Conservation (phyloP, 2,113 vertebrate species). For the pig (Sus scrofa) region T2T-Sscrofa CM000817.6:145978501-145979000, state of each 20-base stretch:
- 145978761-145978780: not conserved
- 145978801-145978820: not conserved
- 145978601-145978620: not conserved
- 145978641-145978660: not conserved
- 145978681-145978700: not conserved
- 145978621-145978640: not conserved
- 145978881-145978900: too few relatives aligned
- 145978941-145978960: not conserved
- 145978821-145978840: not conserved
- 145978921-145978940: too few relatives aligned
- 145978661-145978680: not conserved
- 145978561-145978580: not conserved
- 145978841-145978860: not conserved
- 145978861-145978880: slow-evolving; percentile 15
- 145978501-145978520: not conserved
- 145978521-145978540: not conserved
- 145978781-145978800: not conserved
- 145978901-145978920: too few relatives aligned
- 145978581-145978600: not conserved
- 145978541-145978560: not conserved
- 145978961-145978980: not conserved
- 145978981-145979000: not conserved
- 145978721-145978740: not conserved
- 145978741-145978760: not conserved
- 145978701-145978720: not conserved